Conservation (phyloP, 2,113 vertebrate species). For the Melospiza melodia region DNA sequence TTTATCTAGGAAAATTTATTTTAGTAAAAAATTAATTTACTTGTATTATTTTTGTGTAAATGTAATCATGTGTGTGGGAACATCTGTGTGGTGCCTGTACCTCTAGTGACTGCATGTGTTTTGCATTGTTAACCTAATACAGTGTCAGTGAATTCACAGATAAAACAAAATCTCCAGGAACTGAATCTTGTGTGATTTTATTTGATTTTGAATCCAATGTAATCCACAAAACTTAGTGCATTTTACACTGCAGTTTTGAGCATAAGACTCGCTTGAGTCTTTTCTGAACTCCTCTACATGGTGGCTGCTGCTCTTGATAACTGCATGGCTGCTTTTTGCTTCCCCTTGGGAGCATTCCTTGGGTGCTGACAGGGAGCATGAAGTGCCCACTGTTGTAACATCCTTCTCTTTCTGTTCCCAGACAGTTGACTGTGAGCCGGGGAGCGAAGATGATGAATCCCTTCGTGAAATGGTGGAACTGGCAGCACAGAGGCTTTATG, state of each 20-base stretch:
- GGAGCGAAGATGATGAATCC: constrained; percentile 85
- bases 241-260: not conserved
- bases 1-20: not conserved
- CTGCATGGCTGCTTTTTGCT: not conserved
- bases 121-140: not conserved
- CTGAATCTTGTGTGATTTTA: not conserved
- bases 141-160: not conserved
- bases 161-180: not conserved
- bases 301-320: not conserved
- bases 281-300: not conserved
- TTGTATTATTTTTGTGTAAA: not conserved
- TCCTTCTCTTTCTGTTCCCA: constrained; percentile 45
- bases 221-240: not conserved
- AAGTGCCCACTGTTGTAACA: not conserved
- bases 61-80: not conserved
- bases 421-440: constrained; percentile 85
- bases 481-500: constrained; percentile 87
- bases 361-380: not conserved
- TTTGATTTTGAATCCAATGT: not conserved
- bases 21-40: not conserved
- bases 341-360: not conserved
- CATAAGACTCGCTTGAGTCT: not conserved
- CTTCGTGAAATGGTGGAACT: constrained; percentile 91
- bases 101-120: not conserved
- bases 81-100: not conserved